Base-by-base conservation (phyloP, 2,888 invertebrate genomes). In the Drosophila suboccidentalis region DNA sequence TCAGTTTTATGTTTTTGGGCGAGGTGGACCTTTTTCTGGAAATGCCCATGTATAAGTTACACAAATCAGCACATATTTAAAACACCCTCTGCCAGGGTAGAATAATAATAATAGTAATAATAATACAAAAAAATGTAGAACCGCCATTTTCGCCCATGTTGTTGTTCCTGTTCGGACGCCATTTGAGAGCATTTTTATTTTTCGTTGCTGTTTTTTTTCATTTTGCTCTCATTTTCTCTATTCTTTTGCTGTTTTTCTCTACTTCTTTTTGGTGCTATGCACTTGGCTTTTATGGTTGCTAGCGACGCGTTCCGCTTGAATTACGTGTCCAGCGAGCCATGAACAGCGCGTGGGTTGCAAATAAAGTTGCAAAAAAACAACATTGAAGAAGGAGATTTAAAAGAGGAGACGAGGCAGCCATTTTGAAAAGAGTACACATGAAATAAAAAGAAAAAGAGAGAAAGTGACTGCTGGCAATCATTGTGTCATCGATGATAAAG, bases 401-500 rank as follows among this genome's bases (percentile, higher is more conserved):
- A 36, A 17, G 13, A 15, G 29, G 39, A 10, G 32, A 26, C 3
- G 17, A 13, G 15, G 13, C 32, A 36, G 17, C 82, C 89, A 88
- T 90, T 84, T 88, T 88, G 80, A 71, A 90, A 79, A 67, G 29
- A 46, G 49, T 47, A 13, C 55, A 26, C 53, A 65, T 46, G 50
- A 22, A 49, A 46, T 58, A 34, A 66, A 43, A 41, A 22, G 75
- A 67, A 87, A 73, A 66, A 32, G 29, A 34, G 46, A 76, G 67
- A 89, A 74, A 65, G 62, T 82, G 67, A 70, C 71, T 78, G 87
- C 63, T 71, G 67, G 70, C 80, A 80, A 82, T 90, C 87, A 82
- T 76, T 90, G 87, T 88, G 87, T 83, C 90, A 90, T 90, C 90
- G 84, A 86, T 87, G 73, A 83, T 88, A 80, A 89, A 79, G 83